Base-by-base conservation (phyloP, 2,797 vertebrate species). In the Heteromormyrus szaboi region DNA sequence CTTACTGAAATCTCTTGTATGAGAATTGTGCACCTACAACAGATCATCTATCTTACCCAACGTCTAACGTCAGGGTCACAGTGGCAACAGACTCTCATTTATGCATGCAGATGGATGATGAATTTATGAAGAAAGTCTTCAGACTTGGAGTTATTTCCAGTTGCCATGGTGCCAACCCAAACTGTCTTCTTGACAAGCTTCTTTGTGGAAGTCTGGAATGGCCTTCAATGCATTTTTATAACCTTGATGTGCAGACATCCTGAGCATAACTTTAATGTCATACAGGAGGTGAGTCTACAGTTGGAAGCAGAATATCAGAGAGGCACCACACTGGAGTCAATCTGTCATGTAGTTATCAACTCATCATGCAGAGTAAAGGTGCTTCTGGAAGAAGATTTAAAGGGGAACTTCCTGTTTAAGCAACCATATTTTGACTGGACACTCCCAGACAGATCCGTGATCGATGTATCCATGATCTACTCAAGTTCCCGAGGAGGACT, bases 211-310 rank as follows among this genome's bases (percentile, higher is more conserved):
- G 37, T 81, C 17, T 46, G 37, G 37, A n/a, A 81, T 81, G 41
- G 76, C 76, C 76, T 81, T 81, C 76, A 46, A 14, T n/a, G 37
- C 41, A 81, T 81, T 81, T 81, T n/a, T 81, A 46, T 81, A 81
- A 46, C 41, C 41, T 81, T 81, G 76, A 46, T 81, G n/a, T 81
- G 41, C 41, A 81, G 37, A 81, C 41, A 81, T 46, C 14, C 41
- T 19, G 41, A 81, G 41, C 41, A 81, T 0, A 81, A 19, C 76
- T 46, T 81, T 44, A 81, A 81, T 44, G 41, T 81, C 76, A 81
- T 46, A 46, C 76, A 46, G 76, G 6, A 81, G 76, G 41, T 0
- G 7, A 46, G 37, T 81, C 41, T 81, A 46, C 76, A 46, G 19
- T n/a, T 81, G 76, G 72, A 44, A 81, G 76, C 37, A 81, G 76